Evolutionary conservation across 2,888 invertebrate species (phyloP), one percentile per base, ranked within the genome.

Genomic region (Epistrophe eligans): DNA sequence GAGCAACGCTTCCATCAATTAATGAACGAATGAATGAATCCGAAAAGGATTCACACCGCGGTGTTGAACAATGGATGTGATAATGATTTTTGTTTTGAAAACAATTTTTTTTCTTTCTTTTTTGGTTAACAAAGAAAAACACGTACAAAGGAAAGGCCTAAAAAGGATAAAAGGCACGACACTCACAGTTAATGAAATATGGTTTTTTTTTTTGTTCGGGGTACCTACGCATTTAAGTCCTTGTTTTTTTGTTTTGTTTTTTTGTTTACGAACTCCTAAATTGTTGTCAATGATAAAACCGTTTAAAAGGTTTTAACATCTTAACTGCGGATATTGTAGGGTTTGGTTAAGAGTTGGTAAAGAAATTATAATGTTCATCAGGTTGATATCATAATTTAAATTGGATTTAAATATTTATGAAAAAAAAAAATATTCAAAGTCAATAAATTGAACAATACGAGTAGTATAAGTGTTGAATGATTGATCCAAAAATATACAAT

Each of bases 11-110:
- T 62, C 48, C 70, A 71, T 71, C n/a, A n/a, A 62, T 50, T 58
- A 19, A 73, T 45, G 62, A 60, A 81, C 66, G 74, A 79, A 55
- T 74, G 70, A 74, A 79, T 77, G 55, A 70, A 58, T 79, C 28
- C 13, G 40, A 79, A 83, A 79, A 52, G 77, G 73, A 48, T 60
- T 38, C 24, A n/a, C 3, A 24, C 40, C 40, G 64, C 64, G 28
- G 28, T 57, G 64, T 38, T 43, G 40, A 57, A 80, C 67, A 72
- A 64, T n/a, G 40, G 40, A 35, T 35, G 50, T 24, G n/a, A 64
- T 72, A 48, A 70, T 70, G 81, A 77, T 57, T 57, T 77, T 82
- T 82, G 50, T 77, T 72, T 77, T 35, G 57, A 67, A 67, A 67
- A 32, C 10, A 50, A 38, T 35, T 66, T 50, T 64, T 66, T 48